Base-by-base conservation (phyloP, 2,113 vertebrate species). In the Mesitornis unicolor region DNA sequence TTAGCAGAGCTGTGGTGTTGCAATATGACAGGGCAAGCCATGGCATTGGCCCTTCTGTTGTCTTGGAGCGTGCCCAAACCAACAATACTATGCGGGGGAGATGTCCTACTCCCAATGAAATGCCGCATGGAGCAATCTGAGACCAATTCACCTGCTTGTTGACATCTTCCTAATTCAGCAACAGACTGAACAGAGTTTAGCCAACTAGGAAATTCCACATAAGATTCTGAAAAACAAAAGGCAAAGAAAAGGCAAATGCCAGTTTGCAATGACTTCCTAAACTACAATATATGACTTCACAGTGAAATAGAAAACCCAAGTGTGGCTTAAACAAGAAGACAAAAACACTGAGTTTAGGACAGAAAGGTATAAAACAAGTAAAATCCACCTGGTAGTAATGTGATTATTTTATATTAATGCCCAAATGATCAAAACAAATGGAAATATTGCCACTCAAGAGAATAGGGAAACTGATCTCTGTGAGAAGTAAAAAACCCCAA, bases 161-260 rank as follows among this genome's bases (percentile, higher is more conserved):
- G 77, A 89, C 85, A 94, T 89, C 90, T 97, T 92, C 89, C 78
- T 73, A 83, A 96, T 86, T 84, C 74, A 85, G 85, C 92, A 95
- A 75, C 16, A 97, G 90, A 25, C 61, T 60, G 63, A 95, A 50
- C 33, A 56, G 76, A 57, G 36, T 75, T 96, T 87, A 64, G 33
- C 75, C 92, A 68, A 56, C 48, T 54, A 79, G 79, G 90, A 22
- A 94, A 93, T 91, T 81, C 53, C 77, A 45, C 36, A 4, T 35
- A 88, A 73, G 75, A 93, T 95, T 92, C 67, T 61, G 57, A 69
- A 84, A 77, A 94, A 91, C 65, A 33, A 73, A 89, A 96, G 68
- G 67, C 26, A 92, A 47, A 91, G 87, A 87, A 20, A 47, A 60
- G 35, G 63, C 22, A 96, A 95, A 87, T 81, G 54, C 22, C 59